Evolutionary conservation across 2,888 invertebrate species (phyloP), one percentile per base, ranked within the genome.

Genomic region (Hypena proboscidalis): DNA sequence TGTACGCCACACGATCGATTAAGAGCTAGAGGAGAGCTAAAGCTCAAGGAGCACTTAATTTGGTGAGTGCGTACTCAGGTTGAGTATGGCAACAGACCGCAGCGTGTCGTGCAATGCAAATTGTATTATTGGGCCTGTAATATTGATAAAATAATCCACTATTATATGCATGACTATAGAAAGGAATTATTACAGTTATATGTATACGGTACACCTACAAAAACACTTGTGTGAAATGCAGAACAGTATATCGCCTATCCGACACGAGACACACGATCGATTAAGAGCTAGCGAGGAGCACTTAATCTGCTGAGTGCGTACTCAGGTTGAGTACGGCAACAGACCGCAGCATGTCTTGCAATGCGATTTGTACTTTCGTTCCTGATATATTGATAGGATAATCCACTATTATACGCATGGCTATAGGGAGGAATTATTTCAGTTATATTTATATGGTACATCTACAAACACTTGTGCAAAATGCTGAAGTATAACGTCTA

Each of bases 291-390:
- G n/a, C 29, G 55, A 54, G 56, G 35, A 62, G 58, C 58, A 55
- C 68, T 68, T 72, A 70, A 73, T 73, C 70, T 62, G 51, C 37
- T 67, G 68, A 74, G 73, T 67, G 71, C 64, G 58, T 59, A 51
- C 64, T 61, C 58, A 45, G 58, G 60, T 55, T 49, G 62, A 62
- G 63, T 54, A 41, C 53, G 53, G 35, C 57, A 53, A 47, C 48
- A 53, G 30, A 56, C 61, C 61, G 49, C 62, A 58, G 58, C 39
- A 15, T 19, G 38, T 34, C 26, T 20, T 30, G 34, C 14, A 14
- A 30, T 23, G 14, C 25, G 31, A 30, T 35, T 41, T 43, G 43
- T 39, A 36, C 35, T 27, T 36, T 30, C 29, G 20, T n/a, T 4
- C 3, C 3, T 14, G 3, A 7, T 7, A 2, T 4, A 13, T 13